phyloP scores from a whole-genome alignment of 2,113 vertebrate genomes.

The Percopsis transmontana region DNA sequence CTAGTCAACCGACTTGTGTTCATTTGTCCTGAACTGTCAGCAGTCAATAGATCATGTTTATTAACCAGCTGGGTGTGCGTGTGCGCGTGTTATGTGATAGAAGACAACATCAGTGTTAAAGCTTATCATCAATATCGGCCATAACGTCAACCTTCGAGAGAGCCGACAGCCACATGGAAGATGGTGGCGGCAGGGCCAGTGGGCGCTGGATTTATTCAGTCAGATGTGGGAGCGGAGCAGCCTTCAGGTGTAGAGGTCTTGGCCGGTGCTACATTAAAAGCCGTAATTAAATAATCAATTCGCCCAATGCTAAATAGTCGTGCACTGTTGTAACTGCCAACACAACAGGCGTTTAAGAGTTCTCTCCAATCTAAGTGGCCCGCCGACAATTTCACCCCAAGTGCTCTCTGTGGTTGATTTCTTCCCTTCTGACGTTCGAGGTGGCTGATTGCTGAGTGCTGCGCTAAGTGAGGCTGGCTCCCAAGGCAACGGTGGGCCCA shows the following conservation, averaged over 20 bases:
- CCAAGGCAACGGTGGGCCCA: constrained; percentile 33
- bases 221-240: neutral
- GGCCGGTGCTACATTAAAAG: neutral
- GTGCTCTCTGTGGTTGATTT: constrained; percentile 12
- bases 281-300: constrained; percentile 17
- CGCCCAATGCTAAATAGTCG: neutral
- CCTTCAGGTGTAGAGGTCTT: neutral
- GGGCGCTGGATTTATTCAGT: neutral
- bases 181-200: neutral
- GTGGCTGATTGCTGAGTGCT: constrained; percentile 50
- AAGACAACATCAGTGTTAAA: neutral
- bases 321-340: neutral
- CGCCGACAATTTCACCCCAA: neutral
- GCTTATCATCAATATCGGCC: constrained; percentile 1
- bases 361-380: constrained; percentile 8
- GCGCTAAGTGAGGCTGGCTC: constrained; percentile 21
- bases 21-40: no score
- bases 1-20: no score
- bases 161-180: neutral
- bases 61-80: constrained; percentile 1
- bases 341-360: constrained; percentile 11
- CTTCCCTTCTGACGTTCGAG: constrained; percentile 9
- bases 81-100: constrained; percentile 13
- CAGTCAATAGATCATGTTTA: no score
- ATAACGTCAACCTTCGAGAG: neutral